Evolutionary conservation across 2,888 invertebrate genomes (phyloP).

Genomic region (Caenorhabditis virilis): DNA sequence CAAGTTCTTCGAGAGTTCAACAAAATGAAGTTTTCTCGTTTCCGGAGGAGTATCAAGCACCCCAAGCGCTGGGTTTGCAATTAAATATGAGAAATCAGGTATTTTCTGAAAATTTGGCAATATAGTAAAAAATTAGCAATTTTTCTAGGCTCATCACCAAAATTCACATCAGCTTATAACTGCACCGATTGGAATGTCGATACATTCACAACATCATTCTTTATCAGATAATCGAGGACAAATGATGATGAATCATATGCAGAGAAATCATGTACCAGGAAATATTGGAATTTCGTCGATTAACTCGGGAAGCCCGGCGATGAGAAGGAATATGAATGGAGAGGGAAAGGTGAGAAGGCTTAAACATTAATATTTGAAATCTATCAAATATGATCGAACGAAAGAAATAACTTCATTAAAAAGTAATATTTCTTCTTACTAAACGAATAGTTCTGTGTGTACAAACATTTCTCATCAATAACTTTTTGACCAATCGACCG

Average conservation of each 20-base stretch:
- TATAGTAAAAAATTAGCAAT: too few relatives aligned
- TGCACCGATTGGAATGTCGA: conserved; percentile 41
- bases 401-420: too few relatives aligned
- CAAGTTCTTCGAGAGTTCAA: conserved; percentile 19
- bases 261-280: too few relatives aligned
- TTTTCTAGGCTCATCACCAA: too few relatives aligned
- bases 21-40: conserved; percentile 50
- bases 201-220: conserved; percentile 23
- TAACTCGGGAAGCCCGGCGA: conserved; percentile 14
- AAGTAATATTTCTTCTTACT: too few relatives aligned
- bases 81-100: conserved; percentile 27
- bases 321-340: conserved; percentile 6
- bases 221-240: conserved; percentile 15
- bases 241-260: conserved; percentile 31
- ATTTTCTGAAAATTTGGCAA: conserved; percentile 1
- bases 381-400: too few relatives aligned
- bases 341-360: conserved; percentile 4
- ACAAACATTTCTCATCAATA: too few relatives aligned
- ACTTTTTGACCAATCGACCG: too few relatives aligned
- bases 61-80: conserved; percentile 50
- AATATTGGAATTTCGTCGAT: conserved; percentile 47
- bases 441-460: too few relatives aligned
- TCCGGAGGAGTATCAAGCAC: conserved; percentile 60
- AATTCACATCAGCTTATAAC: conserved; percentile 15
- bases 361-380: too few relatives aligned